phyloP scores from a whole-genome alignment of 2,113 vertebrate genomes.

The Pagrus major region DNA sequence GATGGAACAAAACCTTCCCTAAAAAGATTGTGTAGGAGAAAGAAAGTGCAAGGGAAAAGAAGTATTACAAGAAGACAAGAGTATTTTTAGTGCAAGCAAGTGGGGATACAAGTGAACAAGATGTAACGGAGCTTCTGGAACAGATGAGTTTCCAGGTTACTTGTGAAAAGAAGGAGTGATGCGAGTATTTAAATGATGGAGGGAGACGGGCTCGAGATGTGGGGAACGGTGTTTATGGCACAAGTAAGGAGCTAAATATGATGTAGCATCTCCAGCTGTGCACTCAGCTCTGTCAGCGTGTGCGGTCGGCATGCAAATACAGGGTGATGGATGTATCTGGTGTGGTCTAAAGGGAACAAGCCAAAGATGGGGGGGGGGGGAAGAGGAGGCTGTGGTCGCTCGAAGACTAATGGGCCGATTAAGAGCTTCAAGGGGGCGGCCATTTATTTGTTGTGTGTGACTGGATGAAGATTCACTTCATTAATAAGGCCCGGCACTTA shows the following conservation, averaged over 20 bases:
- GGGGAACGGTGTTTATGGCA: constrained; percentile 56
- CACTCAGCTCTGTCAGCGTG: constrained; percentile 56
- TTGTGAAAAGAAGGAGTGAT: constrained; percentile 15
- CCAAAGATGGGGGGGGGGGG: constrained; percentile 3
- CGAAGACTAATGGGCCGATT: constrained; percentile 84
- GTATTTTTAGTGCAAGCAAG: neutral
- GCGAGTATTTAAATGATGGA: constrained; percentile 34
- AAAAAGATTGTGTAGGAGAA: neutral
- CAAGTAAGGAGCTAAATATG: constrained; percentile 69
- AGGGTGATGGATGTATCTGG: constrained; percentile 74
- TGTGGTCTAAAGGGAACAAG: constrained; percentile 60
- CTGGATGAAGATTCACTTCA: constrained; percentile 84
- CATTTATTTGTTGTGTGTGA: constrained; percentile 84
- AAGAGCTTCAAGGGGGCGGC: constrained; percentile 77
- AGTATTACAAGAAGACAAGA: neutral
- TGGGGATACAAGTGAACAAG: neutral
- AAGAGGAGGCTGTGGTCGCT: constrained; percentile 61
- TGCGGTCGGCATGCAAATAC: constrained; percentile 75
- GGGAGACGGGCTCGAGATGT: constrained; percentile 1
- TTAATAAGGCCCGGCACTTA: constrained; percentile 80
- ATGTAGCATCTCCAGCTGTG: constrained; percentile 74
- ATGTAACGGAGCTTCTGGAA: constrained; percentile 11
- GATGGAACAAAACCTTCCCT: constrained; percentile 7
- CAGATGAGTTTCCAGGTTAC: constrained; percentile 40
- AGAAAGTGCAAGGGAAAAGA: neutral